phyloP scores from a whole-genome alignment of 2,113 vertebrate genomes.

The Merops nubicus region DNA sequence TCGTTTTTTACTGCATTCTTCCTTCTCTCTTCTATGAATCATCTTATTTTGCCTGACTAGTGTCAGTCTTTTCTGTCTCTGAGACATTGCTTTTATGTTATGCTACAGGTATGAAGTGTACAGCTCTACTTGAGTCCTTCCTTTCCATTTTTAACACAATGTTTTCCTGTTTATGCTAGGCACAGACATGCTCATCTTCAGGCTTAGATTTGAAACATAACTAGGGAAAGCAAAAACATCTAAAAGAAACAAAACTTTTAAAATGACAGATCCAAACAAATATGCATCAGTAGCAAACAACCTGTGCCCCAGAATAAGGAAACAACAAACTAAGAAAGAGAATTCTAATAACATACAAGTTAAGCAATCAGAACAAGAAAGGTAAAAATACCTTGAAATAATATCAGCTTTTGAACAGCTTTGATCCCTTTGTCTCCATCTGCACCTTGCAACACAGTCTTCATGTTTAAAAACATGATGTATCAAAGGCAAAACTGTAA shows the following conservation, averaged over 20 bases:
- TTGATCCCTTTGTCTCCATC: constrained; percentile 20
- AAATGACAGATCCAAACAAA: background rate
- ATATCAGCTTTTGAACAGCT: background rate
- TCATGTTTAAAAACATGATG: constrained; percentile 1
- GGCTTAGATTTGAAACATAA: background rate
- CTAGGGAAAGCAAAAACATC: background rate
- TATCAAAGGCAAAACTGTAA: constrained; percentile 32
- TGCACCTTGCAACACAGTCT: background rate
- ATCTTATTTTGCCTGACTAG: background rate
- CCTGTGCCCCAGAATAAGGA: background rate
- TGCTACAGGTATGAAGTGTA: background rate
- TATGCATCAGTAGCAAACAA: background rate
- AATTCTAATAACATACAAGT: background rate
- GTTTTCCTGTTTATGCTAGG: background rate
- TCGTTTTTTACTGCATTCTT: background rate
- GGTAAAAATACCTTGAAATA: background rate
- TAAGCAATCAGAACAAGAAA: constrained; percentile 15
- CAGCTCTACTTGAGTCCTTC: background rate
- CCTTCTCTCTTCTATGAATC: background rate
- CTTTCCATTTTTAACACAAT: background rate
- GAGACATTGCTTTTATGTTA: background rate
- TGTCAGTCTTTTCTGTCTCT: background rate
- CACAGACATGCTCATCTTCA: background rate
- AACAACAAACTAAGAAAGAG: background rate
- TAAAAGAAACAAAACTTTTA: background rate